A percentile compares a stretch with the other conserved stretches of the same genome.
phyloP scores from a whole-genome alignment of 2,888 invertebrate genomes.

The Ormyrus nitidulus region DNA sequence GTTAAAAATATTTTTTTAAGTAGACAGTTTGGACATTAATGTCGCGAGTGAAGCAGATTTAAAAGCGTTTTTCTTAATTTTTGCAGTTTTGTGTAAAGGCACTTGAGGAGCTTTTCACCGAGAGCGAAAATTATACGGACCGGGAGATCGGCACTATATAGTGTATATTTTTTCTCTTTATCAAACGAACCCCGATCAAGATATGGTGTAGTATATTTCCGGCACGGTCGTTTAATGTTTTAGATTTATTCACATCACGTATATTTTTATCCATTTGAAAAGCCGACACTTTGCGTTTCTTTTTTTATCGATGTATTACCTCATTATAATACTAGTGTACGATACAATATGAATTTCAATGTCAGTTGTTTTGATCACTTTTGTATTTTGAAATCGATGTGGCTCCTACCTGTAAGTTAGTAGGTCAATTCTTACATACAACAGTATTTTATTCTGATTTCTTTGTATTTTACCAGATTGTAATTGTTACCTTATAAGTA shows the following conservation, averaged over 20 bases:
- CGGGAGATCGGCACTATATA: conserved; percentile 37
- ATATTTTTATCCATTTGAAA: not conserved
- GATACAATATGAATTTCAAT: conserved; percentile 1
- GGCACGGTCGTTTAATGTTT: conserved; percentile 56
- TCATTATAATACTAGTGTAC: conserved; percentile 29
- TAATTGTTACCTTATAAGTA: conserved; percentile 35
- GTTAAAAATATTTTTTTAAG: conserved; percentile 9
- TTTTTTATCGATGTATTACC: conserved; percentile 16
- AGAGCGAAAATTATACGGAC: conserved; percentile 16
- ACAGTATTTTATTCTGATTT: conserved; percentile 33
- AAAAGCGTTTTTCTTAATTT: conserved; percentile 54
- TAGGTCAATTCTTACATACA: conserved; percentile 27
- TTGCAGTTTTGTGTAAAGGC: conserved; percentile 52
- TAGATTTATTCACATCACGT: not conserved
- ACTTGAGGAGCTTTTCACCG: conserved; percentile 28
- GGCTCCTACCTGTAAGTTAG: conserved; percentile 29
- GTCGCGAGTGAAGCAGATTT: conserved; percentile 6
- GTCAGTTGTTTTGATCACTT: conserved; percentile 12
- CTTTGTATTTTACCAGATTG: conserved; percentile 39
- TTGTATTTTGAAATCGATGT: conserved; percentile 43
- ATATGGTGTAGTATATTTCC: conserved; percentile 19
- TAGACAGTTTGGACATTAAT: not conserved
- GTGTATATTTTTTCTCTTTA: conserved; percentile 24
- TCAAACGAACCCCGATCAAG: not conserved
- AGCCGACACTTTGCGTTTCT: not conserved